These are phyloP conservation scores for Corythornis cristatus DNA, from an alignment of 2,113 vertebrate genomes.

Conservation along the genomic window DNA sequence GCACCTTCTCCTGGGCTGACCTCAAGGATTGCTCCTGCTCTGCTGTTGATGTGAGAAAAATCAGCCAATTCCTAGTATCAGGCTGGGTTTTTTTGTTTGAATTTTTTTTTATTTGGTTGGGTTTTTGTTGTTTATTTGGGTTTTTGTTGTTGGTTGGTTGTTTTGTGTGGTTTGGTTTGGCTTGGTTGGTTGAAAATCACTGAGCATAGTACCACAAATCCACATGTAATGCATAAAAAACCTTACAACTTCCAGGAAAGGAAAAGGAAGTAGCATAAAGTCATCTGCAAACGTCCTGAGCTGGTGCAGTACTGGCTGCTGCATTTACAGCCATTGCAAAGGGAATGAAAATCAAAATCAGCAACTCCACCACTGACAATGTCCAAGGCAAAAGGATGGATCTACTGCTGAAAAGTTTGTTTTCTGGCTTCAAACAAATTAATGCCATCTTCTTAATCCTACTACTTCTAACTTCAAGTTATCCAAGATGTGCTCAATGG, in stretches of 20 bases:
- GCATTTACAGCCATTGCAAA: not conserved
- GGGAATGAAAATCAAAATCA: conserved; percentile 1
- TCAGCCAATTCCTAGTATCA: not conserved
- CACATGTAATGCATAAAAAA: not conserved
- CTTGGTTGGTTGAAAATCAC: not conserved
- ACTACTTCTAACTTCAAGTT: not conserved
- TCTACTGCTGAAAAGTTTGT: not conserved
- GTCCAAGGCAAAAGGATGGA: not conserved
- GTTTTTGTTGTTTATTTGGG: no score
- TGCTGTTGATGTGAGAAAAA: not conserved
- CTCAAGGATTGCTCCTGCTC: not conserved
- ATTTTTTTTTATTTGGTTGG: no score
- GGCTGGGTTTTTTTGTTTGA: not conserved
- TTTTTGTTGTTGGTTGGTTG: no score
- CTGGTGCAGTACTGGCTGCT: not conserved
- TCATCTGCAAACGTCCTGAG: conserved; percentile 39
- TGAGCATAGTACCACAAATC: not conserved
- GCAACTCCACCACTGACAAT: not conserved
- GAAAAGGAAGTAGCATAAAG: not conserved
- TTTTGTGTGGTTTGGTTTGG: no score
- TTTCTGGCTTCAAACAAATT: not conserved
- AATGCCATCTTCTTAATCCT: not conserved
- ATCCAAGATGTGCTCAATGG: not conserved
- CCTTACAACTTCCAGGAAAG: conserved; percentile 4
- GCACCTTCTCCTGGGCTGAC: not conserved